A percentile compares a stretch with the other conserved stretches of the same genome.
These are phyloP conservation scores for Drosophila austrosaltans DNA, from an alignment of 2,888 invertebrate species.

Conservation along the genomic window DNA sequence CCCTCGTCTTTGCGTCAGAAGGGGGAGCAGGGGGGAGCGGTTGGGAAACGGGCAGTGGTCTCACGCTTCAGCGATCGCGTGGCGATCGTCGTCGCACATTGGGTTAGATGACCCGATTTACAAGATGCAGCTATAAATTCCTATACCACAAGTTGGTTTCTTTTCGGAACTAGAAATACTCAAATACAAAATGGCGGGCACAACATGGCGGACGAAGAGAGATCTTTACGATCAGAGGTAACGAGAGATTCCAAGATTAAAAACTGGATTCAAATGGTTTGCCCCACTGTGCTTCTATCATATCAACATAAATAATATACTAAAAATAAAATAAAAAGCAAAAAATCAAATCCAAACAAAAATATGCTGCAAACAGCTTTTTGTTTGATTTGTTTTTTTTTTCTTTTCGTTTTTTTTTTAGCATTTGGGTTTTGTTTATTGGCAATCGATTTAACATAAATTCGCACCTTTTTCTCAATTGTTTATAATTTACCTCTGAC, in stretches of 20 bases:
- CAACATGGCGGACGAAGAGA: background rate
- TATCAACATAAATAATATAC: background rate
- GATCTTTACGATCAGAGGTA: too few species aligned
- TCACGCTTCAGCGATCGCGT: slow-evolving; percentile 46
- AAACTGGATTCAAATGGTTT: background rate
- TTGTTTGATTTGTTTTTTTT: slow-evolving; percentile 29
- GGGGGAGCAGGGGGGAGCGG: background rate
- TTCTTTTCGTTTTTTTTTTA: slow-evolving; percentile 25
- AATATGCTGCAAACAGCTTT: slow-evolving; percentile 21
- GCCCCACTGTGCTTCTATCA: background rate
- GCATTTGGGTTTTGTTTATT: slow-evolving; percentile 48
- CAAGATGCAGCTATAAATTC: background rate
- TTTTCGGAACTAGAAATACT: background rate
- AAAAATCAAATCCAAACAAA: background rate
- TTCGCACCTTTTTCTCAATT: slow-evolving; percentile 70
- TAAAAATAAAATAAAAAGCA: background rate
- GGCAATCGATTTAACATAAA: slow-evolving; percentile 69
- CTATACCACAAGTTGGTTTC: background rate
- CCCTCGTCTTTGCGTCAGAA: slow-evolving; percentile 19
- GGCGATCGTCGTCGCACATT: slow-evolving; percentile 2
- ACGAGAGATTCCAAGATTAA: too few species aligned
- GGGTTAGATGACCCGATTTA: background rate
- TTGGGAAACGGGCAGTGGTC: slow-evolving; percentile 44
- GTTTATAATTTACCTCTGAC: slow-evolving; percentile 52
- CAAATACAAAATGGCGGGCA: background rate